These are phyloP conservation scores for Tenualosa ilisha DNA, from an alignment of 2,797 vertebrate genomes.

Conservation along the genomic window DNA sequence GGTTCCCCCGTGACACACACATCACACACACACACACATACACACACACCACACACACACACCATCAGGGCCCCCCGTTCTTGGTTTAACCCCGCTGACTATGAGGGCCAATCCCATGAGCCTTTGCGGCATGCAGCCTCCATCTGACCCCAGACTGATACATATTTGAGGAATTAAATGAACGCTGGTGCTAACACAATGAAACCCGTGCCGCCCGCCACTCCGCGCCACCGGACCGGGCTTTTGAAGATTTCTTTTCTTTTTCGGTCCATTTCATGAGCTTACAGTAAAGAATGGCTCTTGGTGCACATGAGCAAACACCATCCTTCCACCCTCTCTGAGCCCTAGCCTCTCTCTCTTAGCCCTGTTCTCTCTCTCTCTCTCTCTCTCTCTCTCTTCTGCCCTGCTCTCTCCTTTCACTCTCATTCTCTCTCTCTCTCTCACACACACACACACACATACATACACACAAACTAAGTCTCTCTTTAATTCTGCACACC, in stretches of 20 bases:
- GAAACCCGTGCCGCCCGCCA: neutral
- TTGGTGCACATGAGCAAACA: neutral
- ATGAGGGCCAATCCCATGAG: conserved; percentile 30
- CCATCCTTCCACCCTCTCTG: neutral
- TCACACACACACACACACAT: too few species aligned
- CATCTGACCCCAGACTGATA: conserved; percentile 35
- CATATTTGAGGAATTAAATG: conserved; percentile 42
- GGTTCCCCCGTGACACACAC: neutral
- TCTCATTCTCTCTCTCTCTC: neutral
- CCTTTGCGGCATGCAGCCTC: conserved; percentile 25
- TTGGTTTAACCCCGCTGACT: conserved; percentile 28
- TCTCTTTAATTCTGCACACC: neutral
- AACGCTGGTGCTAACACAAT: neutral
- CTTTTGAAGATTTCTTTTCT: neutral
- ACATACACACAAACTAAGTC: too few species aligned
- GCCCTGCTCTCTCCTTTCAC: too few species aligned
- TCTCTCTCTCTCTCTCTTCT: neutral
- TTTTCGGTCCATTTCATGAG: neutral
- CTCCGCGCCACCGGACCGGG: neutral
- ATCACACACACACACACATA: neutral
- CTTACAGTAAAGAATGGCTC: conserved; percentile 13
- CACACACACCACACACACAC: conserved; percentile 9
- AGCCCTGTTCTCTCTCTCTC: neutral
- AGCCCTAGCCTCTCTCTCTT: neutral
- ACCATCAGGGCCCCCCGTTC: conserved; percentile 24